Base-by-base conservation (phyloP, 2,113 vertebrate genomes). In the Setophaga petechia region DNA sequence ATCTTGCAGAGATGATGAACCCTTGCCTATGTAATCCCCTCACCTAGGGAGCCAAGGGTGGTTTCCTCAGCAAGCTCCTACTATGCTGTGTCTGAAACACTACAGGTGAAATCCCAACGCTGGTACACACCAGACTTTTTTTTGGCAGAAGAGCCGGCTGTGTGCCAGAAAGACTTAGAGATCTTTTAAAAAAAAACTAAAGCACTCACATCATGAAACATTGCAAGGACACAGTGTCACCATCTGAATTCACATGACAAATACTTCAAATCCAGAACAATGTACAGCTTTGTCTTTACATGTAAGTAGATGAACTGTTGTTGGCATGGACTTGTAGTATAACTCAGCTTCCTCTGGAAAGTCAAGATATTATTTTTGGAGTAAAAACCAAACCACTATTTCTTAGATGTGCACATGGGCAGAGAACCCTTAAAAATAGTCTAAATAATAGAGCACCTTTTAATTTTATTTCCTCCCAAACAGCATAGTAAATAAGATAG, bases 21-120 rank as follows among this genome's bases (percentile, higher is more conserved):
- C 41, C 44, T 68, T 44, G 18, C 24, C 28, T 25, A 6, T 8
- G 24, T 41, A 49, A 54, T n/a, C 10, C 28, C 39, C 46, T 78
- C 0, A 0, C 28, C n/a, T 6, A 12, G 20, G 9, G 22, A 58
- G 13, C 10, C 68, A 52, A n/a, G 25, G 19, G 13, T 2, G 62
- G n/a, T 31, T 52, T 6, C 0, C 65, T 54, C 8, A 33, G 28
- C 25, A 63, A 73, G 47, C 1, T 0, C 24, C 54, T 37, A 24
- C 35, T 80, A 41, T n/a, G 35, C 41, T 31, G 27, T 61, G 17
- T 28, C 46, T 58, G 25, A 72, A 69, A 37, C 33, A 54, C 25
- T 49, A 65, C 1, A 3, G 25, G 30, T n/a, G 27, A 49, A 62
- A 52, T 39, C 73, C 46, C 27, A 11, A 5, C n/a, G 31, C 51